Base-by-base conservation (phyloP, 2,888 invertebrate genomes). In the Ryuthela nishihirai region DNA sequence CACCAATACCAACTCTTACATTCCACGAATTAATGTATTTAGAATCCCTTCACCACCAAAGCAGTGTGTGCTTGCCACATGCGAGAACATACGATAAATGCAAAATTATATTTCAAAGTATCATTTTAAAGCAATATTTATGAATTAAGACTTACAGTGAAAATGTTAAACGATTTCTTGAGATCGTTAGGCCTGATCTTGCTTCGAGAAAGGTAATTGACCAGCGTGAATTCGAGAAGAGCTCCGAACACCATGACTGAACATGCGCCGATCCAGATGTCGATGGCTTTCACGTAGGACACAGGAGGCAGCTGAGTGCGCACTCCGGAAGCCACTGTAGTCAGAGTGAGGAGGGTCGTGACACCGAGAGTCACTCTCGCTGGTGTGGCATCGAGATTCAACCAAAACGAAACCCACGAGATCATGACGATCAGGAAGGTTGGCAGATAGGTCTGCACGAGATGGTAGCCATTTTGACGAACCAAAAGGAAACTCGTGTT, bases 241-340 rank as follows among this genome's bases (percentile, higher is more conserved):
- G 76, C 76, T 58, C 73, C 71, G 67, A 77, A 77, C 6, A 77
- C 75, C 67, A 77, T 76, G 4, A 75, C 75, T 71, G 69, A 56
- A 65, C 67, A 66, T 43, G 63, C 64, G 6, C 69, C 69, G 64
- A 69, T 69, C 69, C 69, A 69, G 3, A 69, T 66, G 52, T 69
- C 69, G 38, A 69, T 65, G 10, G 69, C 70, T 64, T 70, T 67
- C 10, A 67, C 64, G 44, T 68, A 68, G 20, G 66, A 65, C 12
- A 67, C 67, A 2, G 67, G 67, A 4, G 67, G 67, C 20, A 67
- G 42, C 25, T 67, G 55, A 17, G 56, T 58, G n/a, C 67, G 52
- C 7, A 67, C 62, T 0, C 67, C 67, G 12, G 55, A 54, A 4
- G 67, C 67, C 2, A 61, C 58, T 3, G 67, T 67, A 1, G 64